phyloP scores from a whole-genome alignment of 2,113 vertebrate genomes.

The Sminthopsis crassicaudata region DNA sequence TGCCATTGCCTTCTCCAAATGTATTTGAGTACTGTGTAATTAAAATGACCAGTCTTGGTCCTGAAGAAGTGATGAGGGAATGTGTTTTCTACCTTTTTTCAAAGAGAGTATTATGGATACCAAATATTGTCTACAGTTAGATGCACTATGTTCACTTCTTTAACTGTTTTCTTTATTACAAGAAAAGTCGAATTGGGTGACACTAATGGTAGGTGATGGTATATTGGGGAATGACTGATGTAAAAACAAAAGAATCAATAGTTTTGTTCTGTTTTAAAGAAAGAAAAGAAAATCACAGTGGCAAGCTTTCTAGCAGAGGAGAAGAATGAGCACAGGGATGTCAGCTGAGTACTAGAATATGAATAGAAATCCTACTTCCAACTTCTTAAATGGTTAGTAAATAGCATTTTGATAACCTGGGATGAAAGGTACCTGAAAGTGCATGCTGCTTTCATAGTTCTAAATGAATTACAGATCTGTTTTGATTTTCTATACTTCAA shows the following conservation, averaged over 20 bases:
- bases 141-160: neutral
- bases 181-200: neutral
- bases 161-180: neutral
- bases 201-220: neutral
- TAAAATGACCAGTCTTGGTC: neutral
- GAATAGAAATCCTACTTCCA: neutral
- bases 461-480: constrained; percentile 43
- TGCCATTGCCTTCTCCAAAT: neutral
- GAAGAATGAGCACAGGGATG: neutral
- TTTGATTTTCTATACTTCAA: constrained; percentile 58
- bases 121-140: neutral
- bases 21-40: neutral
- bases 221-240: neutral
- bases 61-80: neutral
- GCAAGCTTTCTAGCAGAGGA: neutral
- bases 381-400: constrained; percentile 14
- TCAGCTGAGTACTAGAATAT: neutral
- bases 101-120: neutral
- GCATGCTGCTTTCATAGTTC: constrained; percentile 33
- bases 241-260: neutral
- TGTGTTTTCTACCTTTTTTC: neutral
- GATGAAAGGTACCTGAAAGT: constrained; percentile 24
- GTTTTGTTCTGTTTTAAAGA: neutral
- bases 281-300: constrained; percentile 18
- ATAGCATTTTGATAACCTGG: constrained; percentile 24